Evolutionary conservation across 2,888 invertebrate genomes (phyloP).

Genomic region (Dasysyrphus tricinctus): DNA sequence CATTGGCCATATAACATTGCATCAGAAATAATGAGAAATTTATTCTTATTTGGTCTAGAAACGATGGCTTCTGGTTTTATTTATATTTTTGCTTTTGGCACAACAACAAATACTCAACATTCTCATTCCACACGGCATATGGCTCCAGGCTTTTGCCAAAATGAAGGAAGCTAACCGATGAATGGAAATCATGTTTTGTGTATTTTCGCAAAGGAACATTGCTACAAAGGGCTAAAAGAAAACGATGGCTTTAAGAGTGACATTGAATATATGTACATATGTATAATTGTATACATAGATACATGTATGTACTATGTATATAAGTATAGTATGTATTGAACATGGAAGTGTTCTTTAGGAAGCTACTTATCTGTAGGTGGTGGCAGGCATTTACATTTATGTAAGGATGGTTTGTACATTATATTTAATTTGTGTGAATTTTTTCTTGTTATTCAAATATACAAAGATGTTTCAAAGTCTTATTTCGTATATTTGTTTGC

Average conservation of each 20-base stretch:
- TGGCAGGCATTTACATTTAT: slow-evolving; percentile 29
- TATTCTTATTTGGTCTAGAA: slow-evolving; percentile 45
- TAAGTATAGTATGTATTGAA: slow-evolving; percentile 1
- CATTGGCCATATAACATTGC: slow-evolving; percentile 52
- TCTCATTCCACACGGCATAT: slow-evolving; percentile 17
- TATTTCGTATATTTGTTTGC: background rate
- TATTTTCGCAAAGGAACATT: slow-evolving; percentile 58
- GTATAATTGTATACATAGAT: no score
- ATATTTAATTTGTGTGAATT: slow-evolving; percentile 38
- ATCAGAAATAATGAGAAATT: slow-evolving; percentile 54
- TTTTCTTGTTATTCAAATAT: background rate
- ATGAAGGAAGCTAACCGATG: slow-evolving; percentile 33
- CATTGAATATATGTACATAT: slow-evolving; percentile 47
- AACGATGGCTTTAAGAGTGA: slow-evolving; percentile 36
- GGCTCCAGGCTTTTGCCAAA: slow-evolving; percentile 44
- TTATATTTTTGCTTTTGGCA: slow-evolving; percentile 27
- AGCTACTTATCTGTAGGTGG: slow-evolving; percentile 33
- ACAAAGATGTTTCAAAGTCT: background rate
- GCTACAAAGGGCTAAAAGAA: slow-evolving; percentile 55
- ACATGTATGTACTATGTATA: background rate
- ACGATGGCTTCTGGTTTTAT: slow-evolving; percentile 31
- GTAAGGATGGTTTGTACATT: slow-evolving; percentile 33
- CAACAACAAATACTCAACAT: slow-evolving; percentile 35
- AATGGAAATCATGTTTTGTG: slow-evolving; percentile 64
- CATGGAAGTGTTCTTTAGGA: slow-evolving; percentile 33